Evolutionary conservation across 2,113 vertebrate species (phyloP).

Genomic region (Platycercus adscitus): DNA sequence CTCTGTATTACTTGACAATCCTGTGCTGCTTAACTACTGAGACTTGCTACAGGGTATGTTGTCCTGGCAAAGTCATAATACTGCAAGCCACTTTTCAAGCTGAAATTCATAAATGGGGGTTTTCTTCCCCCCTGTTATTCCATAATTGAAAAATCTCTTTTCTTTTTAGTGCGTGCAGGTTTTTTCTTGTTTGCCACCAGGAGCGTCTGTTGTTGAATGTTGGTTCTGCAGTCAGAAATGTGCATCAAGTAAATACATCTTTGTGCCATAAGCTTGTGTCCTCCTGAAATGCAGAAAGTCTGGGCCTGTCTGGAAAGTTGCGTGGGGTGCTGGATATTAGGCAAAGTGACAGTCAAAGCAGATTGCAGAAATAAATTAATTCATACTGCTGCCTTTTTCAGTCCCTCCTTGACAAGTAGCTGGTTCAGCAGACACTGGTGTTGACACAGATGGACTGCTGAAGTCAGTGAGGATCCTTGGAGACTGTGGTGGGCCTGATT

Average conservation of each 20-base stretch:
- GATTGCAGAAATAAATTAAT: conserved; percentile 14
- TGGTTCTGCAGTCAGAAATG: background rate
- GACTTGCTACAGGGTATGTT: background rate
- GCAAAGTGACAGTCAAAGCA: conserved; percentile 8
- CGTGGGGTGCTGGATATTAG: background rate
- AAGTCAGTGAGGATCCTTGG: background rate
- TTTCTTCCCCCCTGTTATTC: background rate
- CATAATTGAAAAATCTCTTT: background rate
- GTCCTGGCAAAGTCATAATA: conserved; percentile 55
- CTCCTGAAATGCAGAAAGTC: background rate
- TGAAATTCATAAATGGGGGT: background rate
- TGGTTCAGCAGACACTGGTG: background rate
- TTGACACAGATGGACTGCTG: background rate
- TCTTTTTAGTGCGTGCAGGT: background rate
- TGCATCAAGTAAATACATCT: background rate
- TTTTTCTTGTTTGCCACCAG: background rate
- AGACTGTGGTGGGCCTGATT: background rate
- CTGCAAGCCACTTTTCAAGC: background rate
- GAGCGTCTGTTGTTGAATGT: background rate
- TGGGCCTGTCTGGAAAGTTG: background rate
- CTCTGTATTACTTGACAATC: conserved; percentile 32
- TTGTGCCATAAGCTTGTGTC: background rate
- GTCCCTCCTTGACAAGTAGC: background rate
- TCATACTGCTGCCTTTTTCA: background rate
- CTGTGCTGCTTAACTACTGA: conserved; percentile 19